Evolutionary conservation across 2,888 invertebrate species (phyloP), one percentile per base, ranked within the genome.

Genomic region (Drosophila percnosoma): DNA sequence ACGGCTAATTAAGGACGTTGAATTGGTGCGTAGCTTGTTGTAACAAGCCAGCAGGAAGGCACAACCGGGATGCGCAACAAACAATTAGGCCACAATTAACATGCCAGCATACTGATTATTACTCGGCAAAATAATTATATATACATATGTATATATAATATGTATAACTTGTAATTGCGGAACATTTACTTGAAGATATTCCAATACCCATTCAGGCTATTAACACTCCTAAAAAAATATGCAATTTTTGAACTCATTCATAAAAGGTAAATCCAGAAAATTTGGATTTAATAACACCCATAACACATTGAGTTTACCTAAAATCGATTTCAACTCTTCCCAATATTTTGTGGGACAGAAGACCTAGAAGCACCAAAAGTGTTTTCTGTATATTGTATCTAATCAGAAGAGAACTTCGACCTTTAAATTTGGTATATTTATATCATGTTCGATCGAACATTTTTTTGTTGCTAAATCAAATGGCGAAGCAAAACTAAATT

Each of bases 51-150:
- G 49, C 79, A 64, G 64, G 69, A 67, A 78, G 40, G 48, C 64
- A 57, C 18, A 40, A 52, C 49, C 68, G 58, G 53, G 57, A 68
- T 53, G 68, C 73, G 52, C 77, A 57, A 34, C 81, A 63, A 67
- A 75, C 80, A 78, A 78, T 78, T 76, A 68, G 62, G 34, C 80
- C 76, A 80, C 78, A 78, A 78, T 80, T 80, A 78, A 70, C 71
- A 57, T 45, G 45, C 18, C 36, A 24, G 42, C 51, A 48, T 55
- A 10, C 45, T 29, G 51, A 38, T 55, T 38, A 55, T 55, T 27
- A 55, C 36, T 55, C 7, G 13, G 11, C 27, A 38, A n/a, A 38
- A 55, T 55, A 18, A 36, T 33, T 33, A 15, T 0, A 29, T 27
- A 10, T 6, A 52, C 8, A 52, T 10, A 31, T 31, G 31, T 31